phyloP scores from a whole-genome alignment of 2,113 vertebrate species.

The Syrmaticus mikado region DNA sequence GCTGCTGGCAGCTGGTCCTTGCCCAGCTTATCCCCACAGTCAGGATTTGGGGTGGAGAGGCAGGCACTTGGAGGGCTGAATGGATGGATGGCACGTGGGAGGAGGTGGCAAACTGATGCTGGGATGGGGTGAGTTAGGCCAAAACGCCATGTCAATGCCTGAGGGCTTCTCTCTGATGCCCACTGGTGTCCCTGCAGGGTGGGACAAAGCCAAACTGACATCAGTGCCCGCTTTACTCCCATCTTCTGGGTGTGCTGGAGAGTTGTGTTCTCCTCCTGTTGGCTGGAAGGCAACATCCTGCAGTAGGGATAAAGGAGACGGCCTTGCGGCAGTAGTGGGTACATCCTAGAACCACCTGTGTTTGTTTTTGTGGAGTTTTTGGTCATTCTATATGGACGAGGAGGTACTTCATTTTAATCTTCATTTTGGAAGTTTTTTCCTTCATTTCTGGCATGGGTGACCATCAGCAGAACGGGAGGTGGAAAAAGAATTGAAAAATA shows the following conservation, averaged over 20 bases:
- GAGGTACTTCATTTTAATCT: neutral
- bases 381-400: accelerated
- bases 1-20: neutral
- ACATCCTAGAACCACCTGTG: neutral
- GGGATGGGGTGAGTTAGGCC: neutral
- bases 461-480: neutral
- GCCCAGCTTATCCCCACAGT: neutral
- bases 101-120: neutral
- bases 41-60: neutral
- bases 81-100: neutral
- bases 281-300: neutral
- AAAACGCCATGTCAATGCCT: neutral
- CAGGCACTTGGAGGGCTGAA: no score
- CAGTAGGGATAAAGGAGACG: accelerated
- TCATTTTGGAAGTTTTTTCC: neutral
- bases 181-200: accelerated
- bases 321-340: neutral
- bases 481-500: neutral
- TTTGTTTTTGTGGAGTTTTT: neutral
- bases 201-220: neutral
- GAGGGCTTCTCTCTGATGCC: neutral
- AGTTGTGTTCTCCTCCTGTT: neutral
- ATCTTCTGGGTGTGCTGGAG: neutral
- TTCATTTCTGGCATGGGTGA: neutral
- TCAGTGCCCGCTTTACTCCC: neutral